A percentile compares a stretch with the other conserved stretches of the same genome.
These are phyloP conservation scores for Sinocyclocheilus maitianheensis DNA, from an alignment of 2,113 vertebrate genomes.

Conservation along the genomic window DNA sequence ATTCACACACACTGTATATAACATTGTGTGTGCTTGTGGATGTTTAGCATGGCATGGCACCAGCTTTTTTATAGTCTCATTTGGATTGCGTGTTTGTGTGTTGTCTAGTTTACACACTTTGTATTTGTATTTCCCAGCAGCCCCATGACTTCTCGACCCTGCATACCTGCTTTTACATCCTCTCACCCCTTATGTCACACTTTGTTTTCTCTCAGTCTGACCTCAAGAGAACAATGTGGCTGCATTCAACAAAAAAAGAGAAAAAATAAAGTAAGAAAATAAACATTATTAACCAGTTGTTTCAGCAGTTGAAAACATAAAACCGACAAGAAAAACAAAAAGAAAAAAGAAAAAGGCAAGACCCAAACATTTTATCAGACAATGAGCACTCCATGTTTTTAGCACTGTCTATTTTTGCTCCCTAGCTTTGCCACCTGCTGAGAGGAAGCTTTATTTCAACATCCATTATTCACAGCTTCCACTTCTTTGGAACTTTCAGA, in stretches of 20 bases:
- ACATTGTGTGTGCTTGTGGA: background rate
- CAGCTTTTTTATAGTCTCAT: background rate
- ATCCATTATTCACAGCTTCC: slow-evolving; percentile 71
- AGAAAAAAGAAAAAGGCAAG: background rate
- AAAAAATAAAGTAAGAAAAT: background rate
- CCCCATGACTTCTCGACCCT: background rate
- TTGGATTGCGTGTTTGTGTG: background rate
- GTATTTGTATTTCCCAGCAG: background rate
- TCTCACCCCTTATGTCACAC: background rate
- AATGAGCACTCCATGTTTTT: slow-evolving; percentile 49
- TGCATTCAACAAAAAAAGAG: background rate
- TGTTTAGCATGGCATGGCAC: background rate
- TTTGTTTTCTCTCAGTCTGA: background rate
- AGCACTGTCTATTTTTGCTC: slow-evolving; percentile 63
- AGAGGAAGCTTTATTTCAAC: slow-evolving; percentile 58
- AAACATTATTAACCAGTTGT: background rate
- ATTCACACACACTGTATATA: background rate
- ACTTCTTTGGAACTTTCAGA: slow-evolving; percentile 60
- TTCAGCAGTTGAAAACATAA: background rate
- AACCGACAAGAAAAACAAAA: background rate
- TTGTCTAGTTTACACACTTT: background rate
- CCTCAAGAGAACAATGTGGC: background rate
- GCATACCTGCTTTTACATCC: background rate
- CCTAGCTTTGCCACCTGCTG: slow-evolving; percentile 62
- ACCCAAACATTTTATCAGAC: slow-evolving; percentile 44